Percentiles rank a stretch among this genome's conserved stretches.
Conservation (phyloP, 1,140 invertebrate species). For the Drosophila kanapiae region DNA sequence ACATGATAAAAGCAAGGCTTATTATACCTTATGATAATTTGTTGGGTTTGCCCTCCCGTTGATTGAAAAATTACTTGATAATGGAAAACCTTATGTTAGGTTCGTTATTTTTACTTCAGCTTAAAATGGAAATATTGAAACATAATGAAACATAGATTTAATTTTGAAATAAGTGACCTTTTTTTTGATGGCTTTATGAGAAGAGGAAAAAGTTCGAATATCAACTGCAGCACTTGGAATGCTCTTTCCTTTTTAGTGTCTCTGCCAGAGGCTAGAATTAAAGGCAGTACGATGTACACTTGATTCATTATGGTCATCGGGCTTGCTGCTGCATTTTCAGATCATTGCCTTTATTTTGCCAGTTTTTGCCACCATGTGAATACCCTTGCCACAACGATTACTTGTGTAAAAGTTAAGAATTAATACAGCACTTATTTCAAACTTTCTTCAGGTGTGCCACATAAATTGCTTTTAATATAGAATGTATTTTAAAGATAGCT, state of each 20-base stretch:
- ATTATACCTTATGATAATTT: too few species aligned
- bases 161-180: not conserved
- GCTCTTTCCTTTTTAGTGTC: not conserved
- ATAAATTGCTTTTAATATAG: not conserved
- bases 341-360: constrained; percentile 1
- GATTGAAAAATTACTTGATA: not conserved
- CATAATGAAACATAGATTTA: not conserved
- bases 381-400: constrained; percentile 12
- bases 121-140: not conserved
- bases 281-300: constrained; percentile 55
- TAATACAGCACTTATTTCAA: not conserved
- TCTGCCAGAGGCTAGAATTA: constrained; percentile 51
- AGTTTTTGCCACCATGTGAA: constrained; percentile 12
- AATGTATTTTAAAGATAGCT: not conserved
- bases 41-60: not conserved
- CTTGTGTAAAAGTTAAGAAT: not conserved
- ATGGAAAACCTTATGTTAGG: not conserved
- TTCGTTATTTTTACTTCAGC: not conserved
- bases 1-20: not conserved
- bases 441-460: not conserved
- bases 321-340: constrained; percentile 8
- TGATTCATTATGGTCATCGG: constrained; percentile 45
- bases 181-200: too few species aligned
- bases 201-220: too few species aligned
- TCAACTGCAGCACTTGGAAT: not conserved